A percentile compares a stretch with the other conserved stretches of the same genome.
Conservation (phyloP, 2,888 invertebrate genomes). For the Machimus rusticus region DNA sequence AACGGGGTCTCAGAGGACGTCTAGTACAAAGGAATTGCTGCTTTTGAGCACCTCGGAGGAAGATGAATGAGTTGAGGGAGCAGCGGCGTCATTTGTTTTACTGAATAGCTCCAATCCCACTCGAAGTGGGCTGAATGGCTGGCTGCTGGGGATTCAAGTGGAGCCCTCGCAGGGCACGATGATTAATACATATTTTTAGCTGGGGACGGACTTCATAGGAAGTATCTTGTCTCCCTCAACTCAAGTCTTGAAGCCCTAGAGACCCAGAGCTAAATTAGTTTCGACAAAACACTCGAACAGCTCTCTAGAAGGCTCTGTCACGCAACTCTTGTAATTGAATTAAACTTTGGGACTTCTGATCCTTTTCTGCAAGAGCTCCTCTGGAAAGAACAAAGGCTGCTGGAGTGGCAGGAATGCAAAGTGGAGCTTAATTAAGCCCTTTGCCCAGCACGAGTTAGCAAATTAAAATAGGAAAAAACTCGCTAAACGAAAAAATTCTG, state of each 20-base stretch:
- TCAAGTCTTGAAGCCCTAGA: neutral
- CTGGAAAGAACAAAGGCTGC: neutral
- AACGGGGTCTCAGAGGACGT: neutral
- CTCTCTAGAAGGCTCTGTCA: neutral
- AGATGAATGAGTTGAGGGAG: neutral
- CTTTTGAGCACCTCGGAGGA: neutral
- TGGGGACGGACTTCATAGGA: neutral
- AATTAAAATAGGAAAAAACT: neutral
- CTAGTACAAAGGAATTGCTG: neutral
- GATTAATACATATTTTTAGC: neutral
- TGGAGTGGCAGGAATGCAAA: neutral
- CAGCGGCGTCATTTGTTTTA: neutral
- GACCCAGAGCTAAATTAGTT: neutral
- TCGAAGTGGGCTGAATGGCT: neutral
- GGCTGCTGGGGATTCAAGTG: neutral
- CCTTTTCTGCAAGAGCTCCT: neutral
- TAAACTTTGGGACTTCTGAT: neutral
- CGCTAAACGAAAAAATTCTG: neutral
- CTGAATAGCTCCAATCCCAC: neutral
- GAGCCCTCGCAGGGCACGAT: neutral
- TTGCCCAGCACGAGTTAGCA: neutral
- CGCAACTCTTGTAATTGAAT: neutral
- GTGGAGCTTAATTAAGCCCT: neutral
- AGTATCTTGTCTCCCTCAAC: neutral
- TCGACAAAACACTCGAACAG: neutral